phyloP scores from a whole-genome alignment of 2,113 vertebrate species.

The Furnarius figulus region DNA sequence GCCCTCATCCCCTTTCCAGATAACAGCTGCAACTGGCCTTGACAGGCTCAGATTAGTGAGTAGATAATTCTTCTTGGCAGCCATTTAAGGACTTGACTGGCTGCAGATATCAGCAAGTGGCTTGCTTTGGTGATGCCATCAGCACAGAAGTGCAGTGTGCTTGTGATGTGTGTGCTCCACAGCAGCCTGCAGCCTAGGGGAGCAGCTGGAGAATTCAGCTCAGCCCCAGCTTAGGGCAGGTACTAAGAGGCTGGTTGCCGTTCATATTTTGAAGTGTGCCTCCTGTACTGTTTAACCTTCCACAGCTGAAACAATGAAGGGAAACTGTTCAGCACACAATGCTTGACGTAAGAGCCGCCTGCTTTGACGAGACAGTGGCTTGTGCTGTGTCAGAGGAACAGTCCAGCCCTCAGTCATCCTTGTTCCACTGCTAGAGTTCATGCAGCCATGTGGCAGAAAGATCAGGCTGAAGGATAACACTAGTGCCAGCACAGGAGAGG shows the following conservation, averaged over 20 bases:
- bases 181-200: neutral
- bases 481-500: neutral
- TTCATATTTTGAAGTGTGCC: neutral
- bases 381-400: neutral
- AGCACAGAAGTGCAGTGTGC: neutral
- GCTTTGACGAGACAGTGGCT: neutral
- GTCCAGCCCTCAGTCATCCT: neutral
- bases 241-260: neutral
- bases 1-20: neutral
- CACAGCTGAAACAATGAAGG: neutral
- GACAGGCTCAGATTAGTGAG: neutral
- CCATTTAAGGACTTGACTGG: neutral
- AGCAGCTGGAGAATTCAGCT: neutral
- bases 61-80: neutral
- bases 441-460: neutral
- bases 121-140: neutral
- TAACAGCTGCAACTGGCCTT: neutral
- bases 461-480: neutral
- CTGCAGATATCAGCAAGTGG: neutral
- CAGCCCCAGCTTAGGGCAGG: neutral
- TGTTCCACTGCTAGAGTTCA: neutral
- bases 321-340: neutral
- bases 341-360: neutral
- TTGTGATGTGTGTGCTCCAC: neutral
- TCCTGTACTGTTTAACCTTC: neutral